Base-by-base conservation (phyloP, 2,797 vertebrate species). In the Nothura maculosa region DNA sequence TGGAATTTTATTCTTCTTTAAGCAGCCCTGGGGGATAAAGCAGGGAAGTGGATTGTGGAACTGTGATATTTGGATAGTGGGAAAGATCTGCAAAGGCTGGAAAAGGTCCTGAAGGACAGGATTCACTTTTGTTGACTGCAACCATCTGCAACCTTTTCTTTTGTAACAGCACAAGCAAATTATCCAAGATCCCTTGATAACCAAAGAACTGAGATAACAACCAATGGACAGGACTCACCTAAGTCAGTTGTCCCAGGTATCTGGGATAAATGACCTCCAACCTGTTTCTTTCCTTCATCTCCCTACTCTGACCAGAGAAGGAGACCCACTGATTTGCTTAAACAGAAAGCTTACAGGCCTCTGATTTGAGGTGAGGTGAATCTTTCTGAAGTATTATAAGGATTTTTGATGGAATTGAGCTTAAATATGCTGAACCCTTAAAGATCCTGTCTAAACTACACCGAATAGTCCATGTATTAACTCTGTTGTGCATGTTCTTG, bases 11-110 rank as follows among this genome's bases (percentile, higher is more conserved):
- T 63, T 27, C 10, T 76, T 73, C 69, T 32, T 69, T 34, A 18
- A 6, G 9, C 8, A 52, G 0, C 61, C 5, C 1, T 58, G 58
- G 8, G 32, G 15, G 28, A n/a, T 10, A 43, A 75, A 0, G 8
- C 18, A 16, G 68, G 34, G 38, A 66, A 54, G 6, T 14, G 22
- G 28, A 47, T 8, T 28, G 9, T 68, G 79, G 48, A 50, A 18
- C 48, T 2, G 14, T 13, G 30, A 22, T 73, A 55, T 61, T 52
- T 21, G 19, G 38, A 27, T 7, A 34, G 22, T 7, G 25, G 18
- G 16, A 45, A 50, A 90, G 55, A 47, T 40, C n/a, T 86, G 32
- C 17, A 32, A 50, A 75, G 7, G 12, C 45, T 27, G 21, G 32
- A 8, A 25, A 47, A 40, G 34, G 30, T 25, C 43, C 27, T 0